Evolutionary conservation across 2,888 invertebrate genomes (phyloP), one percentile per base, ranked within the genome.

Genomic region (Crioceris asparagi): DNA sequence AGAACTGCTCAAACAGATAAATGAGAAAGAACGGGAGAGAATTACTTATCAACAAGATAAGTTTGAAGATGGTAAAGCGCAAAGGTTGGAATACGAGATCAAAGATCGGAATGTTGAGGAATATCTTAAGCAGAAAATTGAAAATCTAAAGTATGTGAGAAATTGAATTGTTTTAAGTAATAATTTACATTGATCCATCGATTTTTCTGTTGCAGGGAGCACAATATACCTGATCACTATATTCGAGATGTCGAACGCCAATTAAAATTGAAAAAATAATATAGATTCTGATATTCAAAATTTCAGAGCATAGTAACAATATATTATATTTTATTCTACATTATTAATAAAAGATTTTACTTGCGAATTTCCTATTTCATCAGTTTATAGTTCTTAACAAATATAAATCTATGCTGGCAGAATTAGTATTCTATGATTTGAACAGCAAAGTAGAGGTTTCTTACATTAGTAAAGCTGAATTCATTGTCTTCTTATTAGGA

Each of bases 1-100:
- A 39, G 77, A 72, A 49, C 73, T 83, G 32, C 67, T 82, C 59
- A 74, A 72, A 47, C 79, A 80, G 61, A 75, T 83, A 32, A 77
- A 79, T 51, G 74, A 79, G 45, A 82, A 79, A 49, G 81, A 82
- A 55, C 67, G 70, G 5, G 71, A 76, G 43, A 70, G 74, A 64
- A 76, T 77, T 12, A 69, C 72, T 26, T 53, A 69, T 8, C 69
- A 77, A 3, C 69, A 77, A 2, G 75, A 76, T 54, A 69, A 72
- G 33, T 77, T 75, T 54, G 76, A 77, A 49, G 79, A 82, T 53
- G 81, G 81, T 1, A 64, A 74, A 16, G 75, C 76, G 0, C 63
- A 77, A 36, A 67, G 75, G 39, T 63, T 75, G 51, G 76, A 79
- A 51, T 67, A 68, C 18, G 75, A 75, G 15, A 66, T 71, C 35